Base-by-base conservation (phyloP, 2,888 invertebrate genomes). In the Hirtodrosophila confusa region DNA sequence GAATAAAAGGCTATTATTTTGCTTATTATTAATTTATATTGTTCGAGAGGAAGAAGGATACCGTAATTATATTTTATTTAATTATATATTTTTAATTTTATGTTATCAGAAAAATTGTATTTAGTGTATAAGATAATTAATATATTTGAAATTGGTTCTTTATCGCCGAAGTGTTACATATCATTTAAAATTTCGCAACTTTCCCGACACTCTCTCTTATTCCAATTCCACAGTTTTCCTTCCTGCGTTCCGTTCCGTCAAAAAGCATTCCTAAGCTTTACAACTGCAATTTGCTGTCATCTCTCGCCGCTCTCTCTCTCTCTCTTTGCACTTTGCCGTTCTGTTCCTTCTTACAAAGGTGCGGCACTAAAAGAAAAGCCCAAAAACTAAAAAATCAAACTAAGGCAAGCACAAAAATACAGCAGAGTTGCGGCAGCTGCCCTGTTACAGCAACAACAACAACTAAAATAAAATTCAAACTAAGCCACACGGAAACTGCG, bases 401-500 rank as follows among this genome's bases (percentile, higher is more conserved):
- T 55, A 62, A 61, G 41, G 43, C 55, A 45, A 50, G 43, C 55
- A 43, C 10, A 35, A 53, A 53, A 54, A 11, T 33, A 53, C 37
- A 40, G 27, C 27, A 27, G 4, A 50, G 36, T 24, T 17, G 31
- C 53, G 10, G 11, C 48, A 44, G 53, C 58, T 37, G 53, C 70
- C 33, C 43, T 57, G 33, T 57, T 53, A 63, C 63, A 60, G 10
- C 41, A 47, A 39, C 35, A 31, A 27, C 41, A 43, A 27, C 33
- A 49, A 51, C 40, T 60, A 45, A 67, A 80, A 68, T 62, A 71
- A 79, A 72, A 75, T 75, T 63, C 68, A 79, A 73, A 73, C 75
- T 73, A 77, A 86, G 67, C 79, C 79, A 75, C 75, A 78, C 77
- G 78, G 77, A 85, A 82, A 80, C 86, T 86, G 86, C 83, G 83